Conservation (phyloP, 2,113 vertebrate genomes). For the Pao palembangensis region DNA sequence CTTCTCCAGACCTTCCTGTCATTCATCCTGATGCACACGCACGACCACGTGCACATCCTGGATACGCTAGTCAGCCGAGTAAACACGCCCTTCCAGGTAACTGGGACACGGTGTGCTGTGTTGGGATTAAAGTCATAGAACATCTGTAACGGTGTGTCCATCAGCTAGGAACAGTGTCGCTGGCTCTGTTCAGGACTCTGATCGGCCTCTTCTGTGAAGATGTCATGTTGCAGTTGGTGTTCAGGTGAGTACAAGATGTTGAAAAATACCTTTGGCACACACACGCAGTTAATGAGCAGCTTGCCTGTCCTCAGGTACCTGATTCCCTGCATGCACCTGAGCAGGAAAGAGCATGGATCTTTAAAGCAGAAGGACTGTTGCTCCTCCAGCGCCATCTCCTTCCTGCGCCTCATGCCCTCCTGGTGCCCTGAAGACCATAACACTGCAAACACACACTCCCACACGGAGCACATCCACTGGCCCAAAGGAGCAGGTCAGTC, state of each 20-base stretch:
- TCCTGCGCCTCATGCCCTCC: slow-evolving; percentile 84
- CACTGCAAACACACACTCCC: slow-evolving; percentile 46
- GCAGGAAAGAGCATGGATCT: slow-evolving; percentile 75
- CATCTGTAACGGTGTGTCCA: background rate
- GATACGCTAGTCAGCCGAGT: slow-evolving; percentile 93
- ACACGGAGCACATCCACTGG: slow-evolving; percentile 82
- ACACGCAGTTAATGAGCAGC: background rate
- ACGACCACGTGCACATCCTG: slow-evolving; percentile 89
- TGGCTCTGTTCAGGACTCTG: slow-evolving; percentile 91
- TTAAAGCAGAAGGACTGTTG: slow-evolving; percentile 84
- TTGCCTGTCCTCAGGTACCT: slow-evolving; percentile 79
- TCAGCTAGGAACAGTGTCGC: slow-evolving; percentile 91
- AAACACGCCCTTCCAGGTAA: slow-evolving; percentile 95
- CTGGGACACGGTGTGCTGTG: background rate
- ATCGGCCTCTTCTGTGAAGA: slow-evolving; percentile 96
- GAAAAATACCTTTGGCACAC: background rate
- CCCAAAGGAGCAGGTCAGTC: slow-evolving; percentile 72
- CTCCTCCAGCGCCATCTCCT: slow-evolving; percentile 83
- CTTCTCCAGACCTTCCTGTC: slow-evolving; percentile 92
- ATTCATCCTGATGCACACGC: slow-evolving; percentile 88
- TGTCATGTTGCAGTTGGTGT: slow-evolving; percentile 91
- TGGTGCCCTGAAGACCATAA: slow-evolving; percentile 79
- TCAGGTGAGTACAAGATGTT: slow-evolving; percentile 80
- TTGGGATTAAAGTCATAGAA: background rate
- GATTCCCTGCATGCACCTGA: slow-evolving; percentile 87